Base-by-base conservation (phyloP, 2,113 vertebrate species). In the Corapipo altera region DNA sequence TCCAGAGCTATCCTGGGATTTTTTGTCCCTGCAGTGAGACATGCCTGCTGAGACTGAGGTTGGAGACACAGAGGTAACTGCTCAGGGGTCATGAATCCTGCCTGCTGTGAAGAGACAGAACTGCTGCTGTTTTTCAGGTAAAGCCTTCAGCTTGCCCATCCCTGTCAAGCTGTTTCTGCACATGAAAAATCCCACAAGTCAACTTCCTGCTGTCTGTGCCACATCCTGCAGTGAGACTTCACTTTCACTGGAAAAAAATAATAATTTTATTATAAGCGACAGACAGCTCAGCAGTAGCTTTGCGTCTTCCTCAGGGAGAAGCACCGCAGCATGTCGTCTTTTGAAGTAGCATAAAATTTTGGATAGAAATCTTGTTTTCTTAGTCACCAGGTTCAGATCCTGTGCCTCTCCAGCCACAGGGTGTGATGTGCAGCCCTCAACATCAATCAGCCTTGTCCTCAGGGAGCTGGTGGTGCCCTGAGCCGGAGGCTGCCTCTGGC, bases 281-380 rank as follows among this genome's bases (percentile, higher is more conserved):
- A 64, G 84, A 32, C 39, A 89, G 72, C 80, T 79, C 33, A 67
- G 76, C 64, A 69, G 44, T 39, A 73, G 28, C 61, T 93, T 93
- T 23, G 37, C 70, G 23, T 65, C 35, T 59, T 83, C 73, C 88
- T 65, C 35, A n/a, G 48, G 39, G 58, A 77, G 43, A 49, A 81
- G 69, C 43, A 71, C n/a, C 77, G 72, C 59, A 57, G 16, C 17
- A 3, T 23, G n/a, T 62, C 69, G 35, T 75, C 80, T 89, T 80
- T 26, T 58, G n/a, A 33, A 87, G 32, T 7, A 81, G 88, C 41
- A 91, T 70, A 23, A 74, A 12, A 41, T 74, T 71, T 82, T 66
- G 28, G 78, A 12, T 17, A 67, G 71, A 71, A 82, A 58, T 75
- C 11, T 70, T 81, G 26, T 22, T 46, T 83, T 43, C 37, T 72